Evolutionary conservation across 2,888 invertebrate genomes (phyloP), one percentile per base, ranked within the genome.

Genomic region (Trachelus tabidus): DNA sequence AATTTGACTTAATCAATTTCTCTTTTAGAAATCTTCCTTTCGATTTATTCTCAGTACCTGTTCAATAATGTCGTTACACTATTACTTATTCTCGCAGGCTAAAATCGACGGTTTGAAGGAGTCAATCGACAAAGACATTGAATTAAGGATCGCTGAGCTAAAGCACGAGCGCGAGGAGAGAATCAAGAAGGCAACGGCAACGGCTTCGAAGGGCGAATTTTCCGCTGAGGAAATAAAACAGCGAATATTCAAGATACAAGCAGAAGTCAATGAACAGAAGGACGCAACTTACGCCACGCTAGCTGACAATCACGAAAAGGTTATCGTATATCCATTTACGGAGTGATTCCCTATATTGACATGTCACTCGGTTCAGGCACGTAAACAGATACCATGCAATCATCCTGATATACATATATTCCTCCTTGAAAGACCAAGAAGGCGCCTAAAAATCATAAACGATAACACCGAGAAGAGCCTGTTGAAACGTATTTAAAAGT

Each of bases 91-190:
- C 31, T 78, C 81, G 9, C 83, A 93, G 92, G 92, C 92, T 79
- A 93, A 93, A 76, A 93, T 93, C 79, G 93, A 93, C 76, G 93
- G 92, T 75, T 91, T 94, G 80, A 90, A 91, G 15, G 92, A 93
- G 81, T 93, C 93, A 84, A 93, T 95, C 80, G 92, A 92, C 75
- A 87, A 91, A 77, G 92, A 93, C 0, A 92, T 93, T 0, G 92
- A 93, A 77, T 92, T 92, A 71, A 94, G 93, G 88, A 93, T 94
- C 76, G 91, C 92, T 34, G 90, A 92, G 11, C 92, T 94, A 35
- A 87, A 92, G 34, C 91, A 92, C 78, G 89, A 92, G 30, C 93
- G 93, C 85, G 89, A 92, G 1, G 87, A 86, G 6, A 91, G 93
- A 80, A 83, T 94, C 23, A 85, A 87, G 31, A 93, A 93, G 83